These are phyloP conservation scores for Mirza zaza DNA, from an alignment of 2,113 vertebrate genomes.

Conservation along the genomic window DNA sequence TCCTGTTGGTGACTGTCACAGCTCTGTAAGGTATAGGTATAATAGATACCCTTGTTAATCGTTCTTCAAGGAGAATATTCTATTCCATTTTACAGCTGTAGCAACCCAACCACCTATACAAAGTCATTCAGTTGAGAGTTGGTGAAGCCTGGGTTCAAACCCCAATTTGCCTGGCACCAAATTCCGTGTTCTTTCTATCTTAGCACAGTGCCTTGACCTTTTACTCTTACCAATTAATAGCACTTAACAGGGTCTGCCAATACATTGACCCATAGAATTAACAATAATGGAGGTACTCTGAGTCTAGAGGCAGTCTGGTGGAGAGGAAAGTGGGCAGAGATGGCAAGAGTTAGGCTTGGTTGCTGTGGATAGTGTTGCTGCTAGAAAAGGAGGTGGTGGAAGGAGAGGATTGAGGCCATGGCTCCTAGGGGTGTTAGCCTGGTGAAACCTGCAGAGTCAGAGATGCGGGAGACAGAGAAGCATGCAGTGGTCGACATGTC, in stretches of 20 bases:
- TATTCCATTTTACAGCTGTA: slow-evolving; percentile 17
- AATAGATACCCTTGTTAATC: background rate
- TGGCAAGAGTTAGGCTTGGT: background rate
- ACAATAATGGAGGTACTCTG: background rate
- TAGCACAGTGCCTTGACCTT: background rate
- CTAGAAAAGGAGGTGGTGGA: background rate
- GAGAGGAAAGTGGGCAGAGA: background rate
- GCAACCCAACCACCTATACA: background rate
- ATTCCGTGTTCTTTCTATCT: background rate
- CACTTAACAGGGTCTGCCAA: background rate
- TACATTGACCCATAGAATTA: background rate
- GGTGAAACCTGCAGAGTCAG: background rate
- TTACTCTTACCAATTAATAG: background rate
- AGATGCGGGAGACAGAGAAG: background rate
- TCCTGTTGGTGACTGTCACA: background rate
- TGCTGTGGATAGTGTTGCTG: background rate
- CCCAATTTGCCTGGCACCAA: background rate
- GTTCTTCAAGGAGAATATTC: slow-evolving; percentile 20
- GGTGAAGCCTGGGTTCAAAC: background rate
- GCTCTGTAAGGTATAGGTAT: background rate
- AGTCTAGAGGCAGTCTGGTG: background rate
- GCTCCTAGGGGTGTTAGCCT: background rate
- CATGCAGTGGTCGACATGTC: background rate
- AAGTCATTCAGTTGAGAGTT: slow-evolving; percentile 1
- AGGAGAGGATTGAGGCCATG: background rate